A percentile compares a stretch with the other conserved stretches of the same genome.
Conservation (phyloP, 2,797 vertebrate genomes). For the Gambusia yucatana region DNA sequence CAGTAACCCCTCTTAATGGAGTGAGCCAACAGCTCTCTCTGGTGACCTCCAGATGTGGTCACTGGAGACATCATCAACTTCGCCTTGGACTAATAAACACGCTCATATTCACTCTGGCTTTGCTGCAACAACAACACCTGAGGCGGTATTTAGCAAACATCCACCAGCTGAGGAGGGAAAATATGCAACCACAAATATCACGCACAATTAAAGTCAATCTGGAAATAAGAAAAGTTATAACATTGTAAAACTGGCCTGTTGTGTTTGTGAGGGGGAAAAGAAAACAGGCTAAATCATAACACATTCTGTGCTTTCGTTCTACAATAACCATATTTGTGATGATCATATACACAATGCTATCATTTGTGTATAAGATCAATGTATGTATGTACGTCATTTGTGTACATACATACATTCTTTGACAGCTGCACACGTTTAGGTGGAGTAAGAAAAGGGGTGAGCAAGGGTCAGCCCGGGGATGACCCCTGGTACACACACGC, state of each 20-base stretch:
- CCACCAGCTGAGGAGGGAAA: constrained; percentile 25
- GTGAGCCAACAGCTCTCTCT: constrained; percentile 62
- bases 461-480: constrained; percentile 63
- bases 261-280: constrained; percentile 7
- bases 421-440: constrained; percentile 75
- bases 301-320: neutral
- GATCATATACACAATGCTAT: too few species aligned
- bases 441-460: constrained; percentile 61
- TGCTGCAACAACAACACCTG: constrained; percentile 56
- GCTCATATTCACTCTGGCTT: constrained; percentile 44
- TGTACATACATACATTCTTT: too few species aligned
- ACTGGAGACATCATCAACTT: constrained; percentile 70
- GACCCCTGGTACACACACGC: constrained; percentile 16
- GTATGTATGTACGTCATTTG: too few species aligned
- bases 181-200: constrained; percentile 27
- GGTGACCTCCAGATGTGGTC: constrained; percentile 79
- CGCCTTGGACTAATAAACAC: constrained; percentile 64
- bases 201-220: constrained; percentile 16
- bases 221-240: constrained; percentile 27
- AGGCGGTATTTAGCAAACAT: constrained; percentile 54
- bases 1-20: constrained; percentile 44
- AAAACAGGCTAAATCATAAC: constrained; percentile 1
- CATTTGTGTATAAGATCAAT: too few species aligned
- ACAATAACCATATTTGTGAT: neutral
- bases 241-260: constrained; percentile 2